Base-by-base conservation (phyloP, 2,888 invertebrate genomes). In the Anthophora plumipes region DNA sequence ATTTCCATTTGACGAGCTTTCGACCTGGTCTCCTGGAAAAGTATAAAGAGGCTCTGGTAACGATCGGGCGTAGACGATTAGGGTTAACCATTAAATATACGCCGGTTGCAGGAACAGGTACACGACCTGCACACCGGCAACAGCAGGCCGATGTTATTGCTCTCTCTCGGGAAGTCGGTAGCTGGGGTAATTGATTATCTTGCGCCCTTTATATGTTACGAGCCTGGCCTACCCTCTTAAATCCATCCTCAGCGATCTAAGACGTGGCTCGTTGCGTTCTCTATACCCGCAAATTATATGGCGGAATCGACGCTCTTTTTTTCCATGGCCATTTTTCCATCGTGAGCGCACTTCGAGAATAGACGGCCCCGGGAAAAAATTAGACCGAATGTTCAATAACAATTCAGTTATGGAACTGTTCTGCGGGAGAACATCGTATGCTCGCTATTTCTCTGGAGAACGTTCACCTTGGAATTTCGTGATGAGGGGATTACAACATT, bases 111-210 rank as follows among this genome's bases (percentile, higher is more conserved):
- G 86, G 86, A 88, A 86, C 88, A 87, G 88, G 86, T 88, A 88
- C 84, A 84, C 73, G 77, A 85, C 75, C 79, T 71, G 77, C 72
- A 71, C 75, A 71, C 75, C 74, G 52, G 71, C 67, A 75, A 68
- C 85, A 78, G 72, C 81, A 75, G 84, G 77, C 64, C 82, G 85
- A 81, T 86, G 85, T 86, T 87, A 83, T 88, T 86, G 71, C 82
- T 73, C 87, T 79, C 87, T 79, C 85, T 86, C 79, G 85, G 85
- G 87, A 86, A 88, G 88, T 83, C 88, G 87, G 88, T 87, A 88
- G 85, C 86, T 83, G 86, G 81, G 86, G 89, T 91, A 90, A 90
- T 90, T 90, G 90, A 91, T 90, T 90, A 91, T 91, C 90, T 89
- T 89, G 89, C 86, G 88, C 89, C 85, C 88, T 87, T 86, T 88